Evolutionary conservation across 2,797 vertebrate species (phyloP), one percentile per base, ranked within the genome.

Genomic region (Pogonophryne albipinna): DNA sequence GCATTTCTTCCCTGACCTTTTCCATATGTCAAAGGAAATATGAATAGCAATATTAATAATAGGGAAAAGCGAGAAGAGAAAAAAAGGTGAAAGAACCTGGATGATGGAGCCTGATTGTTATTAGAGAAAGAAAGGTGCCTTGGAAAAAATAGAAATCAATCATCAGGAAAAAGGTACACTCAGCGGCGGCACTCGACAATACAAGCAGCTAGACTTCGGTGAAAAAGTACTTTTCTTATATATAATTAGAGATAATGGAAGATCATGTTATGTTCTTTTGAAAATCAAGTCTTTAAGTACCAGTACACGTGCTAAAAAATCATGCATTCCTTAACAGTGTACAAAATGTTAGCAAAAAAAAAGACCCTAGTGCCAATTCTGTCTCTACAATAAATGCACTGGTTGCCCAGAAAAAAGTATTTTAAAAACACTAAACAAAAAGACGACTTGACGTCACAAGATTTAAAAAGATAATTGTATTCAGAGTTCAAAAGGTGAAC

Each of bases 81-180:
- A 3, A 23, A 38, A 63, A 42, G 4, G 17, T 49, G 9, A 80
- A 82, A 69, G 11, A 16, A 46, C 2, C 5, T 2, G n/a, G 38
- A 75, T 60, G 79, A 82, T 74, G 23, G 78, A 71, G 45, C 23
- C 27, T 77, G 63, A 79, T 74, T 82, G 59, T 76, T 67, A 58
- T 80, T 78, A 74, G 38, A 70, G 16, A 31, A 60, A 14, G 51
- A 71, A 77, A 79, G 65, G 67, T 57, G 53, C 2, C 60, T 66
- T 78, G 52, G 16, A 61, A 63, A 65, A 76, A 74, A n/a, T 27
- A 4, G 6, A 79, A 76, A 71, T 63, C 56, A 86, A 71, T 79
- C 57, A 73, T 75, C 51, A 38, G 9, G 27, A 38, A 38, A 66
- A 51, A 72, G 31, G 64, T 53, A 42, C 17, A 66, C 45, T 66